Base-by-base conservation (phyloP, 2,888 invertebrate species). In the Morinoia aosen region DNA sequence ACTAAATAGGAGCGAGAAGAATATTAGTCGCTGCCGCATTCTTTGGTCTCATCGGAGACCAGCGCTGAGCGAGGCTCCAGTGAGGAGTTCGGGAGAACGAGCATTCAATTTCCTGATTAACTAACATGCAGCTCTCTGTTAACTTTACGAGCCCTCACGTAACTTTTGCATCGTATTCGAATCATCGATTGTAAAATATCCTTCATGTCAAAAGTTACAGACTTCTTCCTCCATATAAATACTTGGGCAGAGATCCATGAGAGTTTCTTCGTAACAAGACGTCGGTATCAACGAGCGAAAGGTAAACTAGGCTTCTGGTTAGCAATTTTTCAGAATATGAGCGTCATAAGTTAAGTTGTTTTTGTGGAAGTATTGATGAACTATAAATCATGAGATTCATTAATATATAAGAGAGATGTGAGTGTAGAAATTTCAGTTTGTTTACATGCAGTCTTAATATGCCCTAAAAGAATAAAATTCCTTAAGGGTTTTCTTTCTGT, bases 1-100 rank as follows among this genome's bases (percentile, higher is more conserved):
- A 93, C 57, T 57, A 33, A 57, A 93, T n/a, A 19, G 56, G 57
- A 19, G 93, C 57, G 57, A 93, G 93, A 93, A 90, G 90, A 90
- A 90, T 48, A 33, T n/a, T 39, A 39, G 90, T 48, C 40, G 48
- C 90, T 90, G 10, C 48, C 48, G 25, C 90, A 90, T 90, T 90
- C 90, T 48, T 90, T 48, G 90, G 12, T 90, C 39, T 40, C n/a
- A 90, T 90, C 90, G 40, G 40, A 90, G 40, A 40, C 40, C 48
- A 19, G 16, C 25, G 8, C 90, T 39, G 39, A 10, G 10, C 76
- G 25, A 33, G 33, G 33, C 33, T 2, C 33, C 76, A 16, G 76
- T 14, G 0, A 76, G 25, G 25, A 25, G 76, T 76, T 33, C 19
- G 7, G 33, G 76, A 3, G 76, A 76, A 33, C 33, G 76, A 33